Evolutionary conservation across 2,113 vertebrate species (phyloP), one percentile per base, ranked within the genome.

Genomic region (Pyxicephalus adspersus): DNA sequence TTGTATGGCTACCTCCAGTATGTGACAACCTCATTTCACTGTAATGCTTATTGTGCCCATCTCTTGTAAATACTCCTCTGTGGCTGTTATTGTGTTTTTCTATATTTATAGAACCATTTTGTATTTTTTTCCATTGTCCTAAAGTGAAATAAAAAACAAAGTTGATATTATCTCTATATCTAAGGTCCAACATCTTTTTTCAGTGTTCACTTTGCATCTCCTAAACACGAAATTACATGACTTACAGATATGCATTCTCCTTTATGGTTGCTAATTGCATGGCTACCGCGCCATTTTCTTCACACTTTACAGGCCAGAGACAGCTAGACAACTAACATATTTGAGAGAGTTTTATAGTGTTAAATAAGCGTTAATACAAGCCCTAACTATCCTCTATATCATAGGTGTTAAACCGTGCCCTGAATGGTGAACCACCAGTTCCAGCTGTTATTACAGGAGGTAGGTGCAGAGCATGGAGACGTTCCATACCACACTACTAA

Each of bases 361-460:
- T 45, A 45, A 45, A 1, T 45, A 1, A 45, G 9, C 38, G 11
- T 45, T 45, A 45, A 45, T 13, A 45, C 38, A 38, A 1, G 38
- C 7, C 38, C 8, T 38, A 1, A 38, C 8, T 45, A 13, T 13
- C 38, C 11, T 45, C 11, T 45, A n/a, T n/a, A n/a, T n/a, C n/a
- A n/a, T n/a, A n/a, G n/a, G n/a, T n/a, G n/a, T n/a, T n/a, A n/a
- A n/a, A n/a, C n/a, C n/a, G n/a, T n/a, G n/a, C n/a, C n/a, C n/a
- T n/a, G n/a, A n/a, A n/a, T n/a, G n/a, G n/a, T n/a, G n/a, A n/a
- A 84, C 60, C 15, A 84, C 0, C 83, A 86, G 76, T 88, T 90
- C 83, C 86, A 86, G 0, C 79, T 82, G 0, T 23, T 90, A 82
- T 87, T 90, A 0, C 83, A 87, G 1, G 88, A 89, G 76, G 45